Evolutionary conservation across 2,113 vertebrate species (phyloP), one percentile per base, ranked within the genome.

Genomic region (Sturnira hondurensis): DNA sequence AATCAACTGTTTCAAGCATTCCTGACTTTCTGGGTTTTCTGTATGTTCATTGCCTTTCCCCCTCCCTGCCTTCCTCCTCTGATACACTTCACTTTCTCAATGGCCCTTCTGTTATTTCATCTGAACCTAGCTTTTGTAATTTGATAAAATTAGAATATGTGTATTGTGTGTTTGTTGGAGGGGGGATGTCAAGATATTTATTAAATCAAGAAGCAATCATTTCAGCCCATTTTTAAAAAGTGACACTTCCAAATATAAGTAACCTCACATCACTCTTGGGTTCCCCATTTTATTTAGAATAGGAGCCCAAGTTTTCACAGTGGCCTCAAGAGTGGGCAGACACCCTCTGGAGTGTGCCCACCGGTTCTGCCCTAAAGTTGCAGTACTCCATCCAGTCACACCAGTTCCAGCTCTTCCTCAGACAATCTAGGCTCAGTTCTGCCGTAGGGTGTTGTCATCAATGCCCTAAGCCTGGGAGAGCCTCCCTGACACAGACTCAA

Each of bases 21-120:
- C 31, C 28, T 45, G 91, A 94, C 43, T 80, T 85, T 38, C 82
- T 61, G 43, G n/a, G 28, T 77, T 73, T 1, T 65, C 12, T 38
- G 0, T 0, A n/a, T 68, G 88, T 38, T 81, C 68, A 71, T 38
- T 56, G 54, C 56, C 73, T 0, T 0, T 2, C 6, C 88, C 13
- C 68, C 94, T 77, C 91, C 65, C 52, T 38, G 38, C 78, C 63
- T 13, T 16, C 88, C 16, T 94, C 83, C 41, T 24, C 77, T 82
- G 78, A 33, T 31, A 12, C 14, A 93, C 71, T 97, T 84, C 19
- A 0, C 56, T 8, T 61, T 96, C 70, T 83, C 83, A 67, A n/a
- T 67, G 33, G 33, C 8, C 67, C 67, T 68, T 17, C 67, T 68
- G 17, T 68, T 68, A 68, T 20, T 36, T 68, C 17, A 68, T 68